Percentiles rank a stretch among this genome's conserved stretches.
These are phyloP conservation scores for Tromatobia lineatoria DNA, from an alignment of 2,888 invertebrate species.

Conservation along the genomic window DNA sequence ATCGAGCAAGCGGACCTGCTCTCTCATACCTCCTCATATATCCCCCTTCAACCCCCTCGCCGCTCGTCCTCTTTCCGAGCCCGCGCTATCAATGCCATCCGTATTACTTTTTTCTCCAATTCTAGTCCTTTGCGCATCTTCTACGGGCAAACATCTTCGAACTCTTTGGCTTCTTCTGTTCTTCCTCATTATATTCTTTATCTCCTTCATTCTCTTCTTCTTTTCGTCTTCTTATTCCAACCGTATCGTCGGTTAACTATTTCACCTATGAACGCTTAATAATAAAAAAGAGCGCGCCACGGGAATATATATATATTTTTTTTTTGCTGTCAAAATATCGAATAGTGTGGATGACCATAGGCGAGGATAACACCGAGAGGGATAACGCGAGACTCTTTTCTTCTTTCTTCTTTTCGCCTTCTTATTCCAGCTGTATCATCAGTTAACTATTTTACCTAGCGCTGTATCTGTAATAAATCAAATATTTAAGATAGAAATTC, in stretches of 20 bases:
- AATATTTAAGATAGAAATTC: too few relatives aligned
- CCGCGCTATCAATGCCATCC: conserved; percentile 51
- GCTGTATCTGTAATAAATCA: too few relatives aligned
- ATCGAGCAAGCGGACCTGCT: conserved; percentile 78
- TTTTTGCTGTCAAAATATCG: not conserved
- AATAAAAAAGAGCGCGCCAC: not conserved
- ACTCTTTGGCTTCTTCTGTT: conserved; percentile 43
- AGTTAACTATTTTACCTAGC: conserved; percentile 9
- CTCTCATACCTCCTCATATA: conserved; percentile 29
- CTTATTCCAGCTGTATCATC: not conserved
- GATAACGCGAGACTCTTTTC: conserved; percentile 10
- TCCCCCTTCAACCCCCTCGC: not conserved
- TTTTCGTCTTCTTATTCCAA: not conserved
- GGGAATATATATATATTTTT: not conserved
- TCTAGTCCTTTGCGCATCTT: conserved; percentile 45
- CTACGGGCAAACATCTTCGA: conserved; percentile 50
- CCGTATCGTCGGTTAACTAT: not conserved
- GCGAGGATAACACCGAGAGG: conserved; percentile 11
- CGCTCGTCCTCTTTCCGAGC: conserved; percentile 4
- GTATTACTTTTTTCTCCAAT: conserved; percentile 24
- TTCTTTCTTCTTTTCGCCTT: not conserved
- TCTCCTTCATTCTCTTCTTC: conserved; percentile 9
- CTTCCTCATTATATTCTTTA: conserved; percentile 55
- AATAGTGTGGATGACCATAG: not conserved
- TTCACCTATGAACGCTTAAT: not conserved